Base-by-base conservation (phyloP, 2,888 invertebrate species). In the Sinohyriopsis cumingii region DNA sequence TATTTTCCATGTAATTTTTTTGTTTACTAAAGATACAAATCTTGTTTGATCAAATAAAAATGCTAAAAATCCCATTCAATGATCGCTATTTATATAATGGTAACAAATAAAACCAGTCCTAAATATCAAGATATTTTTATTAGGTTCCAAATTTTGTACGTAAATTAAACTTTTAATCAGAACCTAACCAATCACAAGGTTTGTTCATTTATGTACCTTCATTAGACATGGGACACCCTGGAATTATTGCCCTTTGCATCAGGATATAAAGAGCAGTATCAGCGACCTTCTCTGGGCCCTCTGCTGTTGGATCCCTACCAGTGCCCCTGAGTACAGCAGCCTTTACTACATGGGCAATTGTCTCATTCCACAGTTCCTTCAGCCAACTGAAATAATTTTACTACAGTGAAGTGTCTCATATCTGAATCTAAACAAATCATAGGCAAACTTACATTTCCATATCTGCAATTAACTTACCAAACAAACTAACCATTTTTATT, bases 241-340 rank as follows among this genome's bases (percentile, higher is more conserved):
- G 83, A 1, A 88, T 85, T 19, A 89, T 79, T n/a, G 88, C 85
- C 61, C 87, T 80, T 80, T 89, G 89, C 83, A 89, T 83, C 57
- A 89, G 83, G n/a, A 89, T 88, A 79, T 87, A 89, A 4, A 89
- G 81, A 7, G 88, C 88, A 28, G 88, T 88, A 74, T 81, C 87
- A 69, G 87, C 86, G 60, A 89, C 88, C 72, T 88, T 88, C 75
- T 87, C 84, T 68, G 87, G 87, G n/a, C 86, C 85, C 33, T 84
- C 84, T n/a, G 74, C 69, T 24, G 74, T 60, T 7, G 76, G 68
- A 53, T 85, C 86, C 57, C 81, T 80, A 7, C 84, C 85, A 4
- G 86, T 81, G 12, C 86, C 83, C 45, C 75, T 76, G 60, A 84
- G 76, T 33, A 88, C 86, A n/a, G 88, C 86, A 55, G 83, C 82